Base-by-base conservation (phyloP, 92 coral and sea anemone species). In the Bergia sp. region DNA sequence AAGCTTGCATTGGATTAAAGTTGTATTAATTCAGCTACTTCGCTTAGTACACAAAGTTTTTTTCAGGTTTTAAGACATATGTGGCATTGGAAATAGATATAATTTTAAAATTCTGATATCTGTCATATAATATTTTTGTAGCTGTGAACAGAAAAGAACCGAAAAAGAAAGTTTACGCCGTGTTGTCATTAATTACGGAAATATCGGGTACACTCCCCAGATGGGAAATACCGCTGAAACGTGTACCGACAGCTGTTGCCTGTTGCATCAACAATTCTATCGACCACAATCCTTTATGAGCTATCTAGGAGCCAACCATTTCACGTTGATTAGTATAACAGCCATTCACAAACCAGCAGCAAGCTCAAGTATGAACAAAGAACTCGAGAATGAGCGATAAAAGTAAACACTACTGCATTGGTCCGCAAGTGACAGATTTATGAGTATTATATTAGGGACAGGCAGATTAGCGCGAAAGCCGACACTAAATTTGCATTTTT, bases 401-500 rank as follows among this genome's bases (percentile, higher is more conserved):
- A 21, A 12, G 42, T 45, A 45, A 45, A 43, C 39, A 40, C 16
- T 47, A 40, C 16, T 47, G 15, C 82, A 77, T 77, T 77, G 66
- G 82, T 5, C 41, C 41, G 6, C 61, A 79, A 72, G 65, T 79
- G 66, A 44, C 82, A 79, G 82, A 23, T 79, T 47, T 78, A 40
- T 75, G 2, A 76, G 79, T 50, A 3, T 16, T 18, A 76, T 16
- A 76, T 61, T 61, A 61, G 67, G 42, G 43, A 29, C 39, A 79
- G 49, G 82, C 58, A 40, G 43, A 39, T 76, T 41, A 15, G 38
- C 61, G 10, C 39, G 61, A 45, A 45, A 79, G 61, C 65, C 61
- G 82, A 21, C 39, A 47, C 82, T 78, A 47, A 47, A 78, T 78
- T 78, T 47, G 65, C 82, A 78, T 78, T 78, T 77, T 21, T n/a